Evolutionary conservation across 64 coral and sea anemone genomes (phyloP).

Genomic region (Cladopsammia gracilis): DNA sequence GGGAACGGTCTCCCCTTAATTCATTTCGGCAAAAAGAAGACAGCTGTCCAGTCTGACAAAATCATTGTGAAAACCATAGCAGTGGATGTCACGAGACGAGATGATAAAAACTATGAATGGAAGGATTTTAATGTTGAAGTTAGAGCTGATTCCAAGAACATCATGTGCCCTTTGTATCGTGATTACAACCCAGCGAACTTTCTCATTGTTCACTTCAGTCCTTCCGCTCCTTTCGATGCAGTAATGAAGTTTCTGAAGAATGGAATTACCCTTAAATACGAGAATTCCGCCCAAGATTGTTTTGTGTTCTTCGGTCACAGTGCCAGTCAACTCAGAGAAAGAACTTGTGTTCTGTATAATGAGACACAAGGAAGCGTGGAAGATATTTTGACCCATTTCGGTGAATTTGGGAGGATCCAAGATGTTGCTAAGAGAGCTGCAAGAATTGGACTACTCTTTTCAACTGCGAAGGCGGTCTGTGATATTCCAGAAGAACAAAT

Average conservation of each 20-base stretch:
- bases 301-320: constrained; percentile 89
- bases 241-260: constrained; percentile 57
- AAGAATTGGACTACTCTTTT: constrained; percentile 81
- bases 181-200: constrained; percentile 63
- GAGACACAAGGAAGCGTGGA: constrained; percentile 59
- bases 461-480: constrained; percentile 54
- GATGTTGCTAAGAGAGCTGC: constrained; percentile 84
- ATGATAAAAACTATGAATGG: constrained; percentile 51
- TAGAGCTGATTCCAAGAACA: constrained; percentile 35
- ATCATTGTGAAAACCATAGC: constrained; percentile 55
- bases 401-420: constrained; percentile 75
- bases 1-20: constrained; percentile 12
- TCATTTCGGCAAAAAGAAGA: background rate
- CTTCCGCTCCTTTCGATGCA: constrained; percentile 33
- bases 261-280: constrained; percentile 49
- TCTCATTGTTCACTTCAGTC: constrained; percentile 60
- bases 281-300: constrained; percentile 9
- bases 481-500: constrained; percentile 69
- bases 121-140: constrained; percentile 66
- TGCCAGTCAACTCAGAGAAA: constrained; percentile 77
- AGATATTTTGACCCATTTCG: constrained; percentile 64
- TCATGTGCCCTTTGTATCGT: constrained; percentile 69
- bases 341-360: constrained; percentile 87
- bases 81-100: constrained; percentile 26
- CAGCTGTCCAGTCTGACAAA: background rate